These are phyloP conservation scores for Acromyrmex heyeri DNA, from an alignment of 1,140 invertebrate genomes.

Conservation along the genomic window DNA sequence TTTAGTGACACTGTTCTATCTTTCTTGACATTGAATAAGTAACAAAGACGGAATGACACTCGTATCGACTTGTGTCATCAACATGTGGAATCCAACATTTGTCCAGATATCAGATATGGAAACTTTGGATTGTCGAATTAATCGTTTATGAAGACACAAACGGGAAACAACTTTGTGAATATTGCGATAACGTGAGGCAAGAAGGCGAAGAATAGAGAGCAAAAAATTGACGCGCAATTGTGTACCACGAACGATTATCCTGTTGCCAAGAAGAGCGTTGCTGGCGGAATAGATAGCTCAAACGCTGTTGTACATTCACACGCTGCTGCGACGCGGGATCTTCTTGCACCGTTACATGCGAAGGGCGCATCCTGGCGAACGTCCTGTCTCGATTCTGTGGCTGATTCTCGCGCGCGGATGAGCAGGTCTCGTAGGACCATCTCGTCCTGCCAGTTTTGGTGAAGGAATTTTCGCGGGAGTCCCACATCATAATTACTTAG, in stretches of 20 bases:
- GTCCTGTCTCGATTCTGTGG: neutral
- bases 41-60: no score
- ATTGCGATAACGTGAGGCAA: neutral
- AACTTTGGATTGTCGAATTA: neutral
- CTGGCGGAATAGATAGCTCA: slow-evolving; percentile 29
- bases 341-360: neutral
- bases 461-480: neutral
- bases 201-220: slow-evolving; percentile 6
- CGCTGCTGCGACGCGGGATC: neutral
- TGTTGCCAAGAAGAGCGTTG: slow-evolving; percentile 49
- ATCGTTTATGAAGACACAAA: neutral
- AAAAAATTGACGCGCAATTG: slow-evolving; percentile 2
- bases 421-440: slow-evolving; percentile 28
- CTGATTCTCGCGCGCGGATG: neutral
- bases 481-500: slow-evolving; percentile 10
- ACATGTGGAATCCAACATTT: no score
- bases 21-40: no score
- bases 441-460: neutral
- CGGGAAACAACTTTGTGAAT: no score
- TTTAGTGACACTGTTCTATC: no score
- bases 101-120: neutral
- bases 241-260: slow-evolving; percentile 34
- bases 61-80: no score
- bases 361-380: neutral
- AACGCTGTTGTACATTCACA: neutral